Evolutionary conservation across 2,888 invertebrate species (phyloP), one percentile per base, ranked within the genome.

Genomic region (Coleophora deauratella): DNA sequence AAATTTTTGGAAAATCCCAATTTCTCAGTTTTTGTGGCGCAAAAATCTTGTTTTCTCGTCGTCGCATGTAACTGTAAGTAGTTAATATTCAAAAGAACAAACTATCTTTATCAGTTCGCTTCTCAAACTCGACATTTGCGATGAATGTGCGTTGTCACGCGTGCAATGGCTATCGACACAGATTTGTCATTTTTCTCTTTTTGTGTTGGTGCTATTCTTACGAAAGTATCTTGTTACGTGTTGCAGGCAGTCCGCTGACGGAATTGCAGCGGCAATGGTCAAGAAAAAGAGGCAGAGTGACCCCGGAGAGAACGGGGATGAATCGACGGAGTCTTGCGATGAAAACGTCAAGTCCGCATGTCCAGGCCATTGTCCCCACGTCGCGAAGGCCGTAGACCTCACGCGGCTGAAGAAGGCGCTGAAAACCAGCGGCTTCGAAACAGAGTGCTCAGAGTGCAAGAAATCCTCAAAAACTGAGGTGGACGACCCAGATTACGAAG

Each of bases 261-360:
- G 57, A 65, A 53, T 57, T 54, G 62, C 63, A 51, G 65, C 59
- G 51, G 84, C 72, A 70, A 93, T 93, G 92, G 91, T 89, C 43
- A 92, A 91, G 79, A 92, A 91, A 86, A 89, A 91, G 85, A 89
- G 91, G 71, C 91, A 92, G 67, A 87, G 87, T 51, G 91, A 91
- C 57, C 89, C 88, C 30, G 85, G 85, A 36, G 89, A 87, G 52
- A 90, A 90, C 51, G 85, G 82, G 40, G 89, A 88, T 58, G 90
- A 89, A 50, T 91, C 93, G 3, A 91, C 91, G 0, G 93, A 92
- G 60, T 91, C 92, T 12, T 90, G 90, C 52, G 91, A 91, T 50
- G 92, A 93, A 67, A 89, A 88, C 59, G 87, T 88, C 58, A 84
- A 81, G 47, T 81, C 86, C 45, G 87, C 87, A 61, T 94, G 94